Percentiles rank a stretch among this genome's conserved stretches.
Conservation (phyloP, 2,797 vertebrate species). For the Neostethus bicornis region DNA sequence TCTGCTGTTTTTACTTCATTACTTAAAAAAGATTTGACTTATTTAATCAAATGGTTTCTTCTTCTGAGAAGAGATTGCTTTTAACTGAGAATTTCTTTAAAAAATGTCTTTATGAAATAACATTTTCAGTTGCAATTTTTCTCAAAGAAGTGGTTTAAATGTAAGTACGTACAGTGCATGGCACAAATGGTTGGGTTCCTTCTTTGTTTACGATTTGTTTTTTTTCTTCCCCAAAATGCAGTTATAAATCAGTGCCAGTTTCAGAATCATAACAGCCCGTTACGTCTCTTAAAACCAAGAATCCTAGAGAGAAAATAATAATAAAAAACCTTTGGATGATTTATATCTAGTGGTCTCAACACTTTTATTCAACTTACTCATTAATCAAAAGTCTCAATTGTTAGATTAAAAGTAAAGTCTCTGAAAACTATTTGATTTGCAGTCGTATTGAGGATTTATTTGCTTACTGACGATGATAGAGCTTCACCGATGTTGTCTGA, state of each 20-base stretch:
- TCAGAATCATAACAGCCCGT: neutral
- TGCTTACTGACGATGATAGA: conserved; percentile 19
- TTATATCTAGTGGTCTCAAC: neutral
- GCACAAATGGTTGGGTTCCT: too few relatives aligned
- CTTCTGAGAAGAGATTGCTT: conserved; percentile 23
- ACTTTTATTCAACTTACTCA: neutral
- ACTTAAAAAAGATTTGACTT: conserved; percentile 21
- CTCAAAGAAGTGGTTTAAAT: conserved; percentile 15
- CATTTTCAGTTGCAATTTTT: conserved; percentile 23
- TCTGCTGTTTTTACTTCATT: conserved; percentile 21
- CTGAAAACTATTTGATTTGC: neutral
- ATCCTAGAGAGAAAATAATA: neutral
- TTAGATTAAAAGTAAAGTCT: neutral
- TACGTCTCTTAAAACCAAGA: neutral
- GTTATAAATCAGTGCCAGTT: neutral
- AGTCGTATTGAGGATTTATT: neutral
- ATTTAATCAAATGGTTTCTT: conserved; percentile 23
- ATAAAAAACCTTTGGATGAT: too few relatives aligned
- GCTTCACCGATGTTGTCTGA: conserved; percentile 44
- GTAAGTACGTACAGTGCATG: conserved; percentile 2
- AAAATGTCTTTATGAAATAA: neutral
- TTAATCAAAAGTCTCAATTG: neutral
- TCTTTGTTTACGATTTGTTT: too few relatives aligned
- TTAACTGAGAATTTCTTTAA: conserved; percentile 20
- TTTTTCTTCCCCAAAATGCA: neutral